Evolutionary conservation across 2,797 vertebrate species (phyloP), one percentile per base, ranked within the genome.

Genomic region (Scyliorhinus canicula): DNA sequence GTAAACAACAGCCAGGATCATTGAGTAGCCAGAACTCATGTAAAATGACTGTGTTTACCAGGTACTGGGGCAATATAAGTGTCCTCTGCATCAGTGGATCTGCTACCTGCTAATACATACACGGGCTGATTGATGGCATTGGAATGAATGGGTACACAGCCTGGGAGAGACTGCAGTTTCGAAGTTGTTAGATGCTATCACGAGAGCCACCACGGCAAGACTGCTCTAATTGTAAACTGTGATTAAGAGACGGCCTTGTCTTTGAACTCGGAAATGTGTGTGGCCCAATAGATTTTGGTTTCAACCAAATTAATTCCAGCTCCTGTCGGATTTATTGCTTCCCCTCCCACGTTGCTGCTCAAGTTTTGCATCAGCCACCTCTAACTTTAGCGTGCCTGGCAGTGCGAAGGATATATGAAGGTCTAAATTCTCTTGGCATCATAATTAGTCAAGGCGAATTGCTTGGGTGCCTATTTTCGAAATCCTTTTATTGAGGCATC

Each of bases 401-500:
- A 67, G 26, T 93, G 24, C 40, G 26, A 55, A 93, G 40, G 44
- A 71, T 44, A 28, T 44, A 26, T 47, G 93, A 52, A 52, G 16
- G 67, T 74, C 50, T 55, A 94, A 71, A 31, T 74, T 74, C 14
- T 94, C 26, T 94, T 71, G 93, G 31, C 44, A 71, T 50, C 52
- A 26, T 52, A 74, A 94, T 94, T 71, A 52, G 67, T 94, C 44
- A 50, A 94, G 67, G 47, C 44, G 0, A 94, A 31, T 71, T 71
- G 44, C 40, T 19, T n/a, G 63, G 93, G 47, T 16, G 12, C 9
- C 19, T 31, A 35, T 69, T 74, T 50, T 94, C n/a, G 65, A 94
- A 93, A 74, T 94, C 44, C 26, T 47, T 94, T 94, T 47, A 71
- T 94, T 94, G 74, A 94, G n/a, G 28, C 47, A 50, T 93, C 63